Evolutionary conservation across 2,797 vertebrate species (phyloP).

Genomic region (Sebastes minor): DNA sequence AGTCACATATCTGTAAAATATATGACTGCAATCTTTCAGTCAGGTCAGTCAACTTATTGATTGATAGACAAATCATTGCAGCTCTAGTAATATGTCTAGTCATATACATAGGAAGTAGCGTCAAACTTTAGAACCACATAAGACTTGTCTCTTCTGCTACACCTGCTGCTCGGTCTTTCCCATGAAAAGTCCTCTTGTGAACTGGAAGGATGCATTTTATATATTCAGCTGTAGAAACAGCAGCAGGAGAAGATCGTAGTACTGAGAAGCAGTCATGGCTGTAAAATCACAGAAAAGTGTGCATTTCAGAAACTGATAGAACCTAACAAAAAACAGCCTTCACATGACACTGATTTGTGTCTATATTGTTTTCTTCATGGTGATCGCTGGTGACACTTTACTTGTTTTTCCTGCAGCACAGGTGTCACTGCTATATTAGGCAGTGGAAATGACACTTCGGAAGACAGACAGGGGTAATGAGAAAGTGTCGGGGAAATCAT

Average conservation of each 20-base stretch:
- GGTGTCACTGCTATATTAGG: background rate
- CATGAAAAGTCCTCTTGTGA: background rate
- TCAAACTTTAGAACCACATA: background rate
- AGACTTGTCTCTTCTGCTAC: background rate
- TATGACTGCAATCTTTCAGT: background rate
- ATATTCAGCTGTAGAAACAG: background rate
- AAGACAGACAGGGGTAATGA: background rate
- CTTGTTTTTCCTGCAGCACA: background rate
- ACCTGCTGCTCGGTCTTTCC: background rate
- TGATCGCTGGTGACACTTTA: background rate
- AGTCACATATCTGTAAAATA: background rate
- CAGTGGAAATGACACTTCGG: background rate
- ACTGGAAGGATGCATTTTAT: background rate
- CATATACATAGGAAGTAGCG: background rate
- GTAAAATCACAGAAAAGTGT: background rate
- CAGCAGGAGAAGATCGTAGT: background rate
- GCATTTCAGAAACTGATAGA: background rate
- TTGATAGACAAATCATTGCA: background rate
- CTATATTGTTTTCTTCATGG: background rate
- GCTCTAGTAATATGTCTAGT: background rate
- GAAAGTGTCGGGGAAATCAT: slow-evolving; percentile 24
- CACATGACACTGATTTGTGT: background rate
- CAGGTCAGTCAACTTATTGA: background rate
- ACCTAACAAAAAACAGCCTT: background rate
- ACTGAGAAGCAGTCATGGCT: background rate